A percentile compares a stretch with the other conserved stretches of the same genome.
Conservation (phyloP, 1,140 invertebrate species). For the Aphaenogaster rudis region DNA sequence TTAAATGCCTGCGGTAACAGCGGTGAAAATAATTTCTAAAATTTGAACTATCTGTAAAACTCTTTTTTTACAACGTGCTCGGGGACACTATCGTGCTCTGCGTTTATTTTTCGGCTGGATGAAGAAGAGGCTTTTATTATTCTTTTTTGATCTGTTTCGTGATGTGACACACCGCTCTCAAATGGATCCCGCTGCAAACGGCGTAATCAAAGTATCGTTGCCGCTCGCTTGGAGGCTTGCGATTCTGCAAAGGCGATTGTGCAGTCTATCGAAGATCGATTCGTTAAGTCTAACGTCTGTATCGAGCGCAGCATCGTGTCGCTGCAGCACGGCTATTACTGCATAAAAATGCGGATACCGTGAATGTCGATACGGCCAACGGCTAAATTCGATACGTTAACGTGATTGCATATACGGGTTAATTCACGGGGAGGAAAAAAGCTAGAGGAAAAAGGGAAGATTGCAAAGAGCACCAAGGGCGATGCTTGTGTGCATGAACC, state of each 20-base stretch:
- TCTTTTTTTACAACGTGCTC: conserved; percentile 39
- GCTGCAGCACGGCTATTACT: conserved; percentile 34
- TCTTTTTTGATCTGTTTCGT: conserved; percentile 20
- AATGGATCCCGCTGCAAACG: conserved; percentile 16
- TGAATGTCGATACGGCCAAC: conserved; percentile 31
- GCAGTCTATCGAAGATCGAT: conserved; percentile 58
- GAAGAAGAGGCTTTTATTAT: conserved; percentile 19
- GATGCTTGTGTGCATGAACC: conserved; percentile 62
- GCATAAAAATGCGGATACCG: conserved; percentile 53
- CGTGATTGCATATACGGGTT: conserved; percentile 67
- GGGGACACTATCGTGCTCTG: neutral
- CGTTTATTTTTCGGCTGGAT: neutral
- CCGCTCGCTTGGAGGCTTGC: neutral
- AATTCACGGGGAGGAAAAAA: conserved; percentile 66
- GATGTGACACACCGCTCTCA: conserved; percentile 24
- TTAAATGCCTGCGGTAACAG: neutral
- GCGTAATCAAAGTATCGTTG: conserved; percentile 53
- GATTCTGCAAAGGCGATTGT: conserved; percentile 47
- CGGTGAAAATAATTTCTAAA: conserved; percentile 29
- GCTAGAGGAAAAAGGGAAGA: conserved; percentile 10
- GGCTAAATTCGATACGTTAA: conserved; percentile 74
- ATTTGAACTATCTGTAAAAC: conserved; percentile 18
- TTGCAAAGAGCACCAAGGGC: conserved; percentile 53
- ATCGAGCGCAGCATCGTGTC: conserved; percentile 20
- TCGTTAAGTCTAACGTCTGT: conserved; percentile 59